Evolutionary conservation across 2,888 invertebrate species (phyloP), one percentile per base, ranked within the genome.

Genomic region (Tinea semifulvella): DNA sequence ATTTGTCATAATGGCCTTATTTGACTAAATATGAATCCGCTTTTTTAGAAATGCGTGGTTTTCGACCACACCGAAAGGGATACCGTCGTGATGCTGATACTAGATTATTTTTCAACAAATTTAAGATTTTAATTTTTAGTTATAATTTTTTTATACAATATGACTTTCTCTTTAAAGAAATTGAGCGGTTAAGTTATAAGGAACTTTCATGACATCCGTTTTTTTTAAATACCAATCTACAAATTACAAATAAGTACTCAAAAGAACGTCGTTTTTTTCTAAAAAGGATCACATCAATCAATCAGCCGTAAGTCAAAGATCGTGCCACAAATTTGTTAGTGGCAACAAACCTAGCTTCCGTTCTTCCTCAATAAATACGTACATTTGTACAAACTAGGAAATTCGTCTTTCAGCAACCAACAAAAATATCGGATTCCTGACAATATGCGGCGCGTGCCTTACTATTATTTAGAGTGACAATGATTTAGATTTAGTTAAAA

Each of bases 321-420:
- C 48, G 53, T 50, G 56, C 49, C 56, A 51, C 58, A 49, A 58
- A 58, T 56, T 46, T 55, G 58, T 58, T 56, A 53, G 43, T 19
- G 14, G 20, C 6, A n/a, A 18, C 10, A 42, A 43, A 42, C 16
- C 22, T 22, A 4, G 20, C 43, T 16, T 28, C 31, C 43, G 43
- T 17, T 31, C 13, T 17, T 11, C n/a, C 10, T 8, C 10, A 6
- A 19, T 31, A 14, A 14, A 17, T 22, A n/a, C 7, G 14, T 11
- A 22, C 13, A 22, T 40, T 40, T 40, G 40, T 43, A 19, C 43
- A 31, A 43, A 43, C 16, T 31, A 31, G 43, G 43, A 43, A 28
- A 43, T 43, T n/a, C 19, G 31, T 43, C 31, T 43, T 31, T 43
- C 42, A 26, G 27, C 42, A 17, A 2, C 14, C 5, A 2, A 26